Evolutionary conservation across 2,797 vertebrate genomes (phyloP).

Genomic region (Enteromius afrohamiltoni): DNA sequence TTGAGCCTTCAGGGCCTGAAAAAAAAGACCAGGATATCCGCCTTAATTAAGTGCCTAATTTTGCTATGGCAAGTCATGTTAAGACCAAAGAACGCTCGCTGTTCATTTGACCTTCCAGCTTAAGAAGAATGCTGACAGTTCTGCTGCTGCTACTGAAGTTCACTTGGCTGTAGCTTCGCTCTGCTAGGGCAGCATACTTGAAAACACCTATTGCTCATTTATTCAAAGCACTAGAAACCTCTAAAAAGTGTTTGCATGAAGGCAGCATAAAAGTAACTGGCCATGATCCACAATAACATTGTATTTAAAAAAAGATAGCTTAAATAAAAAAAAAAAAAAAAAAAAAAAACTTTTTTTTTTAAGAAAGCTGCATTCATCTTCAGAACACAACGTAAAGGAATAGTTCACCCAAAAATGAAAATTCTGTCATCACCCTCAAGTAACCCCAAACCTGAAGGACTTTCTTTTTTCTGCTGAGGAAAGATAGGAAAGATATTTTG

Average conservation of each 20-base stretch:
- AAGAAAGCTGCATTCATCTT: too few relatives aligned
- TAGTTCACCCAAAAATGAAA: too few relatives aligned
- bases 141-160: background rate
- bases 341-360: too few relatives aligned
- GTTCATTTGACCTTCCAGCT: background rate
- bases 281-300: background rate
- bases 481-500: too few relatives aligned
- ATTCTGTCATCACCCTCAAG: too few relatives aligned
- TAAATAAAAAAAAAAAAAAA: too few relatives aligned
- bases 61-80: conserved; percentile 2
- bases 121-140: conserved; percentile 13
- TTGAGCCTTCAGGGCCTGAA: background rate
- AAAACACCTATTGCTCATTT: conserved; percentile 36
- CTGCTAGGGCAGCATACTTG: conserved; percentile 1
- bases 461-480: too few relatives aligned
- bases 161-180: conserved; percentile 3
- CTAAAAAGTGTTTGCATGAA: background rate
- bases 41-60: background rate
- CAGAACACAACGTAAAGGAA: too few relatives aligned
- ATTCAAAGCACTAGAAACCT: conserved; percentile 10
- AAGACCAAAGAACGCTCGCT: background rate
- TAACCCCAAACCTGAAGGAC: too few relatives aligned
- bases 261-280: background rate
- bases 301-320: background rate
- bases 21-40: background rate